Base-by-base conservation (phyloP, 1,140 invertebrate genomes). In the Papilio dardanus region DNA sequence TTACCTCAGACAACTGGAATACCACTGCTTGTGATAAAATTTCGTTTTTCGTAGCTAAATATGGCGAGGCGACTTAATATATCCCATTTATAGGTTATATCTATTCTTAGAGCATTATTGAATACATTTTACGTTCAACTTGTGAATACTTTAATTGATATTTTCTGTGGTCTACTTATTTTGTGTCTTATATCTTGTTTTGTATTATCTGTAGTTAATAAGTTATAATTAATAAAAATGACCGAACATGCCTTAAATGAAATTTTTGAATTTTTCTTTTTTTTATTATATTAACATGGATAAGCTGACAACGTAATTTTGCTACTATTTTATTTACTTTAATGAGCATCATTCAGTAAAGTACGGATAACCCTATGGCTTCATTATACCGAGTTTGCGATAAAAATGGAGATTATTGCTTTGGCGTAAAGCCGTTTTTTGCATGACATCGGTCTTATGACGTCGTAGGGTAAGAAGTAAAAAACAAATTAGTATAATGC, bases 11-110 rank as follows among this genome's bases (percentile, higher is more conserved):
- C n/a, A 35, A n/a, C 19, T 21, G 14, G 19, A 21, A 24, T 12
- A 68, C 33, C 19, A 69, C 8, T 28, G 40, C 0, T 16, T 21
- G 21, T 4, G 21, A 8, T 10, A 69, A 10, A 14, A 21, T 24
- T 50, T 24, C 8, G 30, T 28, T 73, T 58, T 33, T 50, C 46
- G 30, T 58, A 33, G 71, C 71, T 73, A 73, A 73, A 73, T 73
- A 73, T 73, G 31, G 71, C 33, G 37, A 73, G 71, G 21, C 28
- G 46, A 19, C n/a, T 14, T 14, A 58, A 58, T 28, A 58, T 58
- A 30, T 14, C n/a, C 40, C 42, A 6, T 46, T 7, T 46, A 16
- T 46, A 46, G 42, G 42, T 46, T 4, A n/a, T 28, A 62, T 24
- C 5, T 14, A 8, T 62, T 62, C 10, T 3, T 16, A 14, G 21